These are phyloP conservation scores for western clawed frog (Xenopus tropicalis) DNA, from an alignment of 2,113 vertebrate genomes.

Conservation along the genomic window UCB_Xtro_10.0 CM004449.2:9677501-9678000, in stretches of 20 bases:
- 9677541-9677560: no score
- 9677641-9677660: no score
- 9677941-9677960: not conserved
- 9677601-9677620: no score
- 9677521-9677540: no score
- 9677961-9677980: no score
- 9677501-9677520: no score
- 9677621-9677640: no score
- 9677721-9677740: slow-evolving; percentile 33
- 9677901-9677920: not conserved
- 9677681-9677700: not conserved
- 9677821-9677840: slow-evolving; percentile 24
- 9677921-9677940: not conserved
- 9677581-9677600: no score
- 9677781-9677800: slow-evolving; percentile 23
- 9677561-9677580: no score
- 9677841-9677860: slow-evolving; percentile 25
- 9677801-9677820: slow-evolving; percentile 42
- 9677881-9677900: slow-evolving; percentile 5
- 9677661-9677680: not conserved
- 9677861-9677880: slow-evolving; percentile 43
- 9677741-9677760: slow-evolving; percentile 33
- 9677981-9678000: no score
- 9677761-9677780: slow-evolving; percentile 35
- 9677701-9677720: slow-evolving; percentile 50